Conservation (phyloP, 2,113 vertebrate genomes). For the Rhinichthys klamathensis region DNA sequence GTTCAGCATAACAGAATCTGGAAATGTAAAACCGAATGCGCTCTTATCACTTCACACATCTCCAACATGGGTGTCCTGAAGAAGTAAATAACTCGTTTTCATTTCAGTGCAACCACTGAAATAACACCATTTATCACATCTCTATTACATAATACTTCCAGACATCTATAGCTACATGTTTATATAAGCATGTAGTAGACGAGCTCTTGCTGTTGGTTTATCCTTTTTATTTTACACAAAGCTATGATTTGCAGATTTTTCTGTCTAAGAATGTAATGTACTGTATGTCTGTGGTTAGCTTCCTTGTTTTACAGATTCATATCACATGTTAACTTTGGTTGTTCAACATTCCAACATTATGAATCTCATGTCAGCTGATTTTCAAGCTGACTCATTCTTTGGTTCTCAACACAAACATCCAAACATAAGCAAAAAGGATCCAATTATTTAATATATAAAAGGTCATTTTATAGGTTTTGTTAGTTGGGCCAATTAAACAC, state of each 20-base stretch:
- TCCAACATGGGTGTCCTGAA: not conserved
- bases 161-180: not conserved
- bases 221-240: conserved; percentile 1
- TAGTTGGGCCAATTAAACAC: not conserved
- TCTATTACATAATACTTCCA: not conserved
- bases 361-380: conserved; percentile 70
- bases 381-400: conserved; percentile 29
- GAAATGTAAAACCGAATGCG: not conserved
- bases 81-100: not conserved
- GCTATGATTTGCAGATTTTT: not conserved
- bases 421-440: not conserved
- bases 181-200: not conserved
- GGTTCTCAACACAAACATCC: conserved; percentile 1
- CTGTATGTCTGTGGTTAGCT: no score
- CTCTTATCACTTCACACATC: not conserved
- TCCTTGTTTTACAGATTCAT: not conserved
- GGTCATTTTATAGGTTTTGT: not conserved
- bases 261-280: not conserved
- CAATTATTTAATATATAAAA: not conserved
- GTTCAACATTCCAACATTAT: conserved; percentile 67
- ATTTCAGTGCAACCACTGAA: not conserved
- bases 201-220: conserved; percentile 59
- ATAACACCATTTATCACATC: not conserved
- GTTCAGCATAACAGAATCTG: not conserved
- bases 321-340: conserved; percentile 62